A percentile compares a stretch with the other conserved stretches of the same genome.
Evolutionary conservation across 2,797 vertebrate genomes (phyloP).

Genomic region (Leucoraja ocellata): DNA sequence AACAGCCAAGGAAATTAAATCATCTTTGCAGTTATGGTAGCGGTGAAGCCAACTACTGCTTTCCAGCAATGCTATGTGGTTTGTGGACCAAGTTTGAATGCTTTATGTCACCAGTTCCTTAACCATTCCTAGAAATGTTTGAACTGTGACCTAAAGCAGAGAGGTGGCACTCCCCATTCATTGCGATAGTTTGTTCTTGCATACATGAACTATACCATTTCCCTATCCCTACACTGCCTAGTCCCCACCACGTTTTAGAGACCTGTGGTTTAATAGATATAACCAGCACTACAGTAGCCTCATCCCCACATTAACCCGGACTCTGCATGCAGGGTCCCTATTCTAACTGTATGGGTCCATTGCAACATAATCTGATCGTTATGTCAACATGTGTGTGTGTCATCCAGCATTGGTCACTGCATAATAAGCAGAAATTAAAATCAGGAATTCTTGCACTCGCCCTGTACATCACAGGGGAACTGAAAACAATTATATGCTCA

Average conservation of each 20-base stretch:
- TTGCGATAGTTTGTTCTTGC: not conserved
- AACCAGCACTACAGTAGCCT: not conserved
- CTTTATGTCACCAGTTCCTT: not conserved
- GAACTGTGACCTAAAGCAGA: not conserved
- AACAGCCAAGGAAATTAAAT: not conserved
- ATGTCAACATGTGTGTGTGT: not conserved
- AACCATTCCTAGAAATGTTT: not conserved
- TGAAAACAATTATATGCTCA: not conserved
- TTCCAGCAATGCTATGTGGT: slow-evolving; percentile 1
- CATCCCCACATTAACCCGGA: not conserved
- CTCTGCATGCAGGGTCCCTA: not conserved
- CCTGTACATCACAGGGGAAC: not conserved
- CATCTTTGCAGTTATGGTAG: not conserved
- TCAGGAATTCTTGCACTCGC: not conserved
- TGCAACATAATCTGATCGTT: not conserved
- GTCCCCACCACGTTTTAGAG: not conserved
- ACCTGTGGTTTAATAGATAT: not conserved
- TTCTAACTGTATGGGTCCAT: not conserved
- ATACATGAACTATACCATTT: not conserved
- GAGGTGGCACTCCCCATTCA: not conserved
- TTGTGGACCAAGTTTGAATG: not conserved
- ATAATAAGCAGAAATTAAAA: not conserved
- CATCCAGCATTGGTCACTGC: not conserved
- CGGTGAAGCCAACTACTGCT: not conserved
- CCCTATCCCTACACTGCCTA: too few relatives aligned